Evolutionary conservation across 2,888 invertebrate genomes (phyloP).

Genomic region (Mimachlamys varia): DNA sequence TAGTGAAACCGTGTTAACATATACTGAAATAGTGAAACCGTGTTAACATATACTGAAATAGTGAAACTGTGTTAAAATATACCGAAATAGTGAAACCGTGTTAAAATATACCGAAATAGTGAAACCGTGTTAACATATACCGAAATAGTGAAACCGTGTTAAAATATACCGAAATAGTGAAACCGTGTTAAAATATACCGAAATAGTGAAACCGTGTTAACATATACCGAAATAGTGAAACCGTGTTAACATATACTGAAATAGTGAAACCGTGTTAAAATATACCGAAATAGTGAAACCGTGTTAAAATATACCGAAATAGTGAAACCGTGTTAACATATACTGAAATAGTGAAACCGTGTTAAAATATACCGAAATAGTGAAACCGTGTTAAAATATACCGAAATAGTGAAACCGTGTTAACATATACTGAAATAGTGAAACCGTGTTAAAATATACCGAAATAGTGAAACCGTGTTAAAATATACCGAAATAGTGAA

Average conservation of each 20-base stretch:
- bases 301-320: too few species aligned
- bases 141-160: too few species aligned
- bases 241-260: too few species aligned
- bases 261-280: background rate
- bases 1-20: background rate
- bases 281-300: background rate
- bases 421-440: background rate
- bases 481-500: too few species aligned
- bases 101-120: conserved; percentile 3
- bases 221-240: too few species aligned
- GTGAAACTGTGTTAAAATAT: too few species aligned
- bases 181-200: background rate
- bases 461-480: background rate
- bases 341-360: background rate
- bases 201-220: background rate
- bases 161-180: background rate
- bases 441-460: background rate
- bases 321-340: too few species aligned
- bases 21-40: background rate
- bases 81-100: background rate
- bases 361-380: conserved; percentile 15
- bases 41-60: too few species aligned
- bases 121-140: background rate
- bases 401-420: too few species aligned
- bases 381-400: background rate